These are phyloP conservation scores for Parazoanthus swiftii DNA, from an alignment of 92 coral and sea anemone genomes.

Conservation along the genomic window DNA sequence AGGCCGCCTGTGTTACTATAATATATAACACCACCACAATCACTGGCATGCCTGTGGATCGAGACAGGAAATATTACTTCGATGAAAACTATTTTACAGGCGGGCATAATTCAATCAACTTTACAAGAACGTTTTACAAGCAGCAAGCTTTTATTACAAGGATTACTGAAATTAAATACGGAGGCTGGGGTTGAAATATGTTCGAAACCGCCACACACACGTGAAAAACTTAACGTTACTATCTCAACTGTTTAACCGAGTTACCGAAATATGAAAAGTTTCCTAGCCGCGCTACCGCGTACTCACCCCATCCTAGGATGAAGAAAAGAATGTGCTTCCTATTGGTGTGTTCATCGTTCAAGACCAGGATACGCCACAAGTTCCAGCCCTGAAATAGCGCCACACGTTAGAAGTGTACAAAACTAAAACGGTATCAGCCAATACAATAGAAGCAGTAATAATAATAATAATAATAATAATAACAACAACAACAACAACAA, in stretches of 20 bases:
- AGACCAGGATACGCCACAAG: constrained; percentile 89
- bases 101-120: neutral
- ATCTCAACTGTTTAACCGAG: no score
- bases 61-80: neutral
- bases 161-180: neutral
- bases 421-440: neutral
- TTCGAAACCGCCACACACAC: no score
- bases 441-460: neutral
- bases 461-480: no score
- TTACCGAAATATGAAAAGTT: no score
- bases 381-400: constrained; percentile 79
- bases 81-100: neutral
- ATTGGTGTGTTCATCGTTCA: constrained; percentile 94
- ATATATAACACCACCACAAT: constrained; percentile 77
- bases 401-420: neutral
- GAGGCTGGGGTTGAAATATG: no score
- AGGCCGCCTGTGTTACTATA: constrained; percentile 76
- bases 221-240: no score
- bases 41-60: constrained; percentile 77
- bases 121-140: neutral
- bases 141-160: neutral
- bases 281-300: neutral
- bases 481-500: no score
- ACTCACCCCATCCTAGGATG: constrained; percentile 97
- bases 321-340: constrained; percentile 90